Base-by-base conservation (phyloP, 1,140 invertebrate genomes). In the Nebria ingens region DNA sequence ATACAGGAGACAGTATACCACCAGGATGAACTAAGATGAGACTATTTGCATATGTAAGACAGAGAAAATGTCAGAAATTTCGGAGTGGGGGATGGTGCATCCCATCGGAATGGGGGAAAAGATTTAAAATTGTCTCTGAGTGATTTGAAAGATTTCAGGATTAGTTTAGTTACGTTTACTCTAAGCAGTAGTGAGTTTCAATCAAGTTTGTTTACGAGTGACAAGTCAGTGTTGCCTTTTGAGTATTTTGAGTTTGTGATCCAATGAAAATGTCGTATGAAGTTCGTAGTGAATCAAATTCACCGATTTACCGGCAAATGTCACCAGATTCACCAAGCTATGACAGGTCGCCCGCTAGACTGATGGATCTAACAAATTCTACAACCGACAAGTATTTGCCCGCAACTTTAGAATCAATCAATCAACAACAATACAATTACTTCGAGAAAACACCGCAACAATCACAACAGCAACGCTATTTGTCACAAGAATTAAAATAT, bases 121-220 rank as follows among this genome's bases (percentile, higher is more conserved):
- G 6, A 45, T 45, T 45, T 45, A 45, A 45, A 45, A 45, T 45
- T 45, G 40, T 45, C 40, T 45, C 40, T 11, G 15, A 6, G n/a
- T n/a, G 40, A 45, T 45, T 45, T 45, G 6, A 12, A 45, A 45
- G 40, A 45, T 45, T 29, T 45, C 40, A 45, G 40, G 15, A 45
- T 45, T 45, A 45, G 40, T 45, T 34, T 34, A 45, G 40, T 45
- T 6, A 29, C 4, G 25, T 29, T 29, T 29, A 45, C 40, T 9
- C 25, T n/a, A 11, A 17, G 3, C 17, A 12, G 15, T 45, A 17
- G 15, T 11, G 15, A 12, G 40, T 45, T 12, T 45, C 15, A 12
- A 9, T 11, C 40, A 12, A 9, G 15, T 17, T 17, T 45, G 15
- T 12, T 6, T 12, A 4, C 15, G 17, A 11, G 40, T 45, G n/a